Base-by-base conservation (phyloP, 2,888 invertebrate genomes). In the Chironomus tentans region DNA sequence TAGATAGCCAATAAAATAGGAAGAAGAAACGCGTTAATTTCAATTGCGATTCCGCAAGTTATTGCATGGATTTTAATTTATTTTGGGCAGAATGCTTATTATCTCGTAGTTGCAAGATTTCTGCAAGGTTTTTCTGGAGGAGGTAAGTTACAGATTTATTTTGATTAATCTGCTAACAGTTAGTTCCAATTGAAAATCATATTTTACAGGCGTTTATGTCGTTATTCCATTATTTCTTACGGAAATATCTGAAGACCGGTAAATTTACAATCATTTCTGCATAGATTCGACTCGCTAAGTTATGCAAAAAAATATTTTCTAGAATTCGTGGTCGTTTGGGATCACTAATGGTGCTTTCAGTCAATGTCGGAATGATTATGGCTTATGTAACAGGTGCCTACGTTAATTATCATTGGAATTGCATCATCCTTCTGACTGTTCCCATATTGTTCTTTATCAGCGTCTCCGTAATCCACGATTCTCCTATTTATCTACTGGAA, bases 281-380 rank as follows among this genome's bases (percentile, higher is more conserved):
- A 13, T 6, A 7, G 77, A 47, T 4, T 22, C 15, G 4, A 7
- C 13, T 7, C 15, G 22, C 50, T 18, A 2, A 76, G 65, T 6
- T 2, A 10, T 28, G 22, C 21, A 15, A 46, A 68, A 68, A n/a
- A 68, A 22, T 50, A 38, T 65, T 38, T 68, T 47, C 18, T 48
- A 83, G 83, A 6, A 80, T 83, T 15, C 82, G 84, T 1, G 84
- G 84, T 12, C 78, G 79, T 47, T 77, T 84, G 77, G 83, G 84
- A 3, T 82, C 84, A 3, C 79, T 82, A 3, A 56, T 84, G 56
- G 80, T 84, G 2, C 76, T 84, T 0, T 78, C 80, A 0, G 80
- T 80, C 70, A 84, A 84, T 77, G 12, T 79, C 5, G 84, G 84
- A 1, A 79, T 83, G 0, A 77, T 84, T 0, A 13, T 56, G 13